Base-by-base conservation (phyloP, 2,113 vertebrate species). In the Maylandia zebra region DNA sequence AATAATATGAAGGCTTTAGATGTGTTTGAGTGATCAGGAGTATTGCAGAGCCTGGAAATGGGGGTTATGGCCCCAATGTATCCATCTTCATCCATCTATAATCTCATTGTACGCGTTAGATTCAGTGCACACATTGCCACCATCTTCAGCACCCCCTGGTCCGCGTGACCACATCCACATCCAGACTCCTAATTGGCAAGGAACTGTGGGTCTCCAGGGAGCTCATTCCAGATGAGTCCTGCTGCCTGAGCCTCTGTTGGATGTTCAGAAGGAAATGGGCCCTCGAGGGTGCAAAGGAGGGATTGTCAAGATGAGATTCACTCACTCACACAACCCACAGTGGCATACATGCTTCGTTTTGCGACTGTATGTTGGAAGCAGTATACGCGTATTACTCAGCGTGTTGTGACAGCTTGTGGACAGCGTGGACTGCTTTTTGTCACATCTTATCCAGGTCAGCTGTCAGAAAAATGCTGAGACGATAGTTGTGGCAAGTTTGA, bases 161-260 rank as follows among this genome's bases (percentile, higher is more conserved):
- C 59, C 3, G 3, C 27, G 61, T 66, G 86, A 86, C 57, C 22
- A 3, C 13, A 7, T 55, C 74, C 79, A 24, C 83, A 50, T 84
- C 81, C 30, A 32, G 24, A 19, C 36, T 4, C 30, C 32, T 92
- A 92, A 92, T 93, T 93, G 88, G 86, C 38, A 22, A 48, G 16
- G 4, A 83, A 8, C 83, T 57, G 85, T 50, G 1, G 19, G 7
- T 89, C 90, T 84, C 88, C 6, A 4, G 92, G 90, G 90, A 91
- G 45, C 88, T 94, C 86, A 55, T 91, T 90, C 34, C 82, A 86
- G 88, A 66, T 50, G 43, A 74, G 32, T 22, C 56, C 81, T 19
- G 80, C 84, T 32, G 86, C 64, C 57, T 80, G 84, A 92, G 78
- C n/a, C 30, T 30, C 48, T 48, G 59, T 24, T 80, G 83, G 64